Evolutionary conservation across 2,113 vertebrate species (phyloP), one percentile per base, ranked within the genome.

Genomic region (Stegastes partitus): DNA sequence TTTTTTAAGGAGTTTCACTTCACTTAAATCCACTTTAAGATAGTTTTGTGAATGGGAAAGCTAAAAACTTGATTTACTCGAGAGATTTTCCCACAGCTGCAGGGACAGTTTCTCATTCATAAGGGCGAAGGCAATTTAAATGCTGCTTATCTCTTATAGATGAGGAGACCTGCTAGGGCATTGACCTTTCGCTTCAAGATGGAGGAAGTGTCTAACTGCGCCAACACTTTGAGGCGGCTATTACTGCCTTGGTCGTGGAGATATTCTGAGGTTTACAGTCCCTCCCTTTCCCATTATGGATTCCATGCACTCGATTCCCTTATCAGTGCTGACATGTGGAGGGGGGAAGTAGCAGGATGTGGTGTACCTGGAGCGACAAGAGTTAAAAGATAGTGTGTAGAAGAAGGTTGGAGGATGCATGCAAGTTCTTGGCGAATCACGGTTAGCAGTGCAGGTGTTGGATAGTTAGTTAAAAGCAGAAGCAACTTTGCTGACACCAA

Each of bases 321-420:
- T 84, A 87, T 88, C 85, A 72, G 71, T 54, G 53, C 45, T 83
- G 91, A 85, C 87, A 75, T 53, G 79, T 59, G 71, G 74, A 68
- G 64, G 62, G 58, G 69, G 25, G 77, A 84, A 74, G 80, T 34
- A 57, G 66, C 69, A 69, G 63, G 70, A 81, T 76, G 81, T 89
- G 82, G 64, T 7, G 3, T 51, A 90, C 89, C 83, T 77, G 72
- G 45, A 88, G 89, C 68, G 21, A 74, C 63, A 22, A 55, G 74
- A 82, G 51, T 44, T 87, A 39, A 85, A 81, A 68, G 49, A n/a
- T 87, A 77, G 73, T 77, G 75, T 62, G 55, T 42, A 54, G 39
- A 57, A 53, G 45, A 28, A 57, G 63, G 50, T 69, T 25, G 55
- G 8, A 70, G 71, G 55, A 16, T 12, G 25, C 1, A 49, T 31